Evolutionary conservation across 1,140 invertebrate species (phyloP).

Genomic region (Ericerus pela): DNA sequence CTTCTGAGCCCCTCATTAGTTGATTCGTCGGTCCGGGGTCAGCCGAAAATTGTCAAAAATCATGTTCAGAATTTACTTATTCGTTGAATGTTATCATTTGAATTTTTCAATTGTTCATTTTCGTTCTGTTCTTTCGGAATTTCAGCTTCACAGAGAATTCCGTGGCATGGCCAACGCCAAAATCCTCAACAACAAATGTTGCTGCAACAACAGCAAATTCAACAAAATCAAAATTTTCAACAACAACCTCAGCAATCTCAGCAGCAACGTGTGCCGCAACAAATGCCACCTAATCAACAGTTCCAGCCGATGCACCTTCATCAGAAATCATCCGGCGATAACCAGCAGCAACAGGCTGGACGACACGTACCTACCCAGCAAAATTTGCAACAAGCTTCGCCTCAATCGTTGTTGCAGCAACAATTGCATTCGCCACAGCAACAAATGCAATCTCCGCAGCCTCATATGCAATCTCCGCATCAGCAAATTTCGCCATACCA

Average conservation of each 20-base stretch:
- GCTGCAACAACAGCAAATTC: constrained; percentile 8
- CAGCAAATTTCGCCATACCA: constrained; percentile 17
- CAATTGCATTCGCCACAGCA: not conserved
- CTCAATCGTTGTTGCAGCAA: not conserved
- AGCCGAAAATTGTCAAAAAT: no score
- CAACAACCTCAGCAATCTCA: constrained; percentile 22
- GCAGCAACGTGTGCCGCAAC: constrained; percentile 19
- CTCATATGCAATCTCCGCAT: not conserved
- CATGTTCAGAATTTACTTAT: no score
- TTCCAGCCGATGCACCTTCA: constrained; percentile 10
- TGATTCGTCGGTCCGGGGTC: no score
- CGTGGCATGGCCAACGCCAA: not conserved
- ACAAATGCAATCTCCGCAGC: constrained; percentile 6
- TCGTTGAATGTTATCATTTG: no score
- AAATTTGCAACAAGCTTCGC: not conserved
- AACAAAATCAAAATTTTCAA: constrained; percentile 6
- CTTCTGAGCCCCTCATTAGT: no score
- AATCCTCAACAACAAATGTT: not conserved
- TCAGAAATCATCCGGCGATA: not conserved
- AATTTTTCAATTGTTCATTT: no score
- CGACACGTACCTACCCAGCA: not conserved
- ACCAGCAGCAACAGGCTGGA: not conserved
- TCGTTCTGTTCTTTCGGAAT: no score
- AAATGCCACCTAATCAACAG: constrained; percentile 19
- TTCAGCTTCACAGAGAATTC: not conserved